These are phyloP conservation scores for Metridium senile DNA, from an alignment of 92 coral and sea anemone species.

Conservation along the genomic window DNA sequence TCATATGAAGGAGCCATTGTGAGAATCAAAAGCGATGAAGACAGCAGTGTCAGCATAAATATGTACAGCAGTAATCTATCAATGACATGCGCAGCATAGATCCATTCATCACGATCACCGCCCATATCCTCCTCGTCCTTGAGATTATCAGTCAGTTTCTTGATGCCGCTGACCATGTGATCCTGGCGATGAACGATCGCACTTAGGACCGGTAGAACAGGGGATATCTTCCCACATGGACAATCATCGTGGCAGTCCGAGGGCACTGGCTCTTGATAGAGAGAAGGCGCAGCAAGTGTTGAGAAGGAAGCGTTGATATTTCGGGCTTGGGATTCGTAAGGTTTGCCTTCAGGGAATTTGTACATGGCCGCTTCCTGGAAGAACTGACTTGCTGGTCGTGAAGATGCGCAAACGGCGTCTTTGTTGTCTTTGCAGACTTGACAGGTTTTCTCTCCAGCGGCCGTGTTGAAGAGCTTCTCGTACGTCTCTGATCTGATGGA, in stretches of 20 bases:
- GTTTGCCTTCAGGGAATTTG: conserved; percentile 17
- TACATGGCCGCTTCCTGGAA: conserved; percentile 47
- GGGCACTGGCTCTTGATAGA: conserved; percentile 17
- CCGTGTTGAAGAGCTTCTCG: conserved; percentile 24
- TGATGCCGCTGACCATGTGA: conserved; percentile 76
- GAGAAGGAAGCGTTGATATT: conserved; percentile 1
- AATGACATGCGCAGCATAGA: conserved; percentile 82
- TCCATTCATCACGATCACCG: conserved; percentile 87
- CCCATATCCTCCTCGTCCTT: conserved; percentile 74
- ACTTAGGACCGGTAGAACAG: conserved; percentile 16
- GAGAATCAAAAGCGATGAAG: conserved; percentile 69
- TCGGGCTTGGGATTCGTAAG: background rate
- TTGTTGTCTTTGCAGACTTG: conserved; percentile 21
- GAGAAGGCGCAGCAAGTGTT: conserved; percentile 23
- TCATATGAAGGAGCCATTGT: conserved; percentile 25
- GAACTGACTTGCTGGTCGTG: conserved; percentile 33
- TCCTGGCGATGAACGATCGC: conserved; percentile 47
- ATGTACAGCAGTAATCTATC: conserved; percentile 80
- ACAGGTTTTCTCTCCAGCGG: conserved; percentile 35
- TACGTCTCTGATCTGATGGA: conserved; percentile 27
- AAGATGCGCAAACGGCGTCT: conserved; percentile 12
- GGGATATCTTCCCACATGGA: conserved; percentile 10
- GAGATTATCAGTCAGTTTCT: conserved; percentile 71
- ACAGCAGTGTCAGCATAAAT: conserved; percentile 54
- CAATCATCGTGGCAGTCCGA: conserved; percentile 16